Percentiles rank a stretch among this genome's conserved stretches.
Evolutionary conservation across 2,888 invertebrate species (phyloP).

Genomic region (Pediacus dermestoides): DNA sequence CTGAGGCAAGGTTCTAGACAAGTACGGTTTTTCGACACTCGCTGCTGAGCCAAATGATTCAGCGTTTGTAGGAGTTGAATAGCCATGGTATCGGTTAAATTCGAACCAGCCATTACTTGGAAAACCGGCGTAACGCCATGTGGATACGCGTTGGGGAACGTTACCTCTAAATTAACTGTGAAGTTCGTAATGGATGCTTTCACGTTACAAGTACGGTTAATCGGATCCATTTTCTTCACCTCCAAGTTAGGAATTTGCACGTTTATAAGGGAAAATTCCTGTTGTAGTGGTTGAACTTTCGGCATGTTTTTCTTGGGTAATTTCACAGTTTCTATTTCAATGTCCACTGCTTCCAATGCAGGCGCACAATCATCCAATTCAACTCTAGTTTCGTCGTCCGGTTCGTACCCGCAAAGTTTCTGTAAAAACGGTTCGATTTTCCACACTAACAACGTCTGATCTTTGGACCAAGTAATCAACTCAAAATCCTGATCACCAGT

Average conservation of each 20-base stretch:
- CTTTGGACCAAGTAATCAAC: conserved; percentile 92
- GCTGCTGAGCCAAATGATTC: conserved; percentile 74
- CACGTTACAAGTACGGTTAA: conserved; percentile 57
- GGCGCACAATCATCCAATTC: conserved; percentile 1
- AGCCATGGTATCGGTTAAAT: conserved; percentile 66
- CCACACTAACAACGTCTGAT: conserved; percentile 89
- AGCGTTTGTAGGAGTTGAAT: conserved; percentile 75
- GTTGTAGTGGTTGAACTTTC: conserved; percentile 62
- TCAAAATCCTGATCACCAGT: conserved; percentile 65
- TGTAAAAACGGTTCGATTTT: conserved; percentile 81
- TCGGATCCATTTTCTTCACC: conserved; percentile 53
- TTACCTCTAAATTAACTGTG: conserved; percentile 58
- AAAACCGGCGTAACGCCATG: conserved; percentile 64
- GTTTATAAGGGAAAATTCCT: conserved; percentile 73
- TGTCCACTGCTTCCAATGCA: too few relatives aligned
- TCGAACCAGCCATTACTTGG: conserved; percentile 63
- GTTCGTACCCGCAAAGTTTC: conserved; percentile 74
- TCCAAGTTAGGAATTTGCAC: conserved; percentile 71
- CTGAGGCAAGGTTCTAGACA: conserved; percentile 85
- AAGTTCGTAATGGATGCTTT: conserved; percentile 55
- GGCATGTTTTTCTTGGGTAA: conserved; percentile 38
- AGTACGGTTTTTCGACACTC: conserved; percentile 79
- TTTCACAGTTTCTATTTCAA: conserved; percentile 22
- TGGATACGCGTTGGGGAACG: conserved; percentile 73
- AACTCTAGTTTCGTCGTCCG: conserved; percentile 46